Base-by-base conservation (phyloP, 2,113 vertebrate species). In the Fukomys damarensis region DNA sequence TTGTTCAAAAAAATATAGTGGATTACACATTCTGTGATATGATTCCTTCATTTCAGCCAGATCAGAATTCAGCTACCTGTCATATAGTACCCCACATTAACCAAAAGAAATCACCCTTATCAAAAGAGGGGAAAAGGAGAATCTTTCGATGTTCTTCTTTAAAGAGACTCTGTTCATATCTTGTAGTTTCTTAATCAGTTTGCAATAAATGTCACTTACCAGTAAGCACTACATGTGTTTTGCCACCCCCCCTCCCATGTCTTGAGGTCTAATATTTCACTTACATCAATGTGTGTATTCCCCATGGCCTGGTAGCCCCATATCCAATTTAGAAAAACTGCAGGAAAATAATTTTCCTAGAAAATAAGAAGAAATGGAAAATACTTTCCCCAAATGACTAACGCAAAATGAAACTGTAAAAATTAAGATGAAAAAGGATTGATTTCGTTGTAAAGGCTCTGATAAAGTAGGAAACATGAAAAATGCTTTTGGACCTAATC, bases 241-340 rank as follows among this genome's bases (percentile, higher is more conserved):
- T 65, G 14, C 54, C 56, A 72, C 20, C 17, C 65, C 63, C 19
- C 14, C 46, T 49, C 41, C 56, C 70, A 38, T 35, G 77, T 56
- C 83, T 65, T 61, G 28, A 20, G 54, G 56, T 77, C 72, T 89
- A 43, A 65, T 77, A 28, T n/a, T 86, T 86, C 79, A 79, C 66
- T 91, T 85, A 85, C 28, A 56, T 86, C 79, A 74, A 14, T 35
- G 19, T 77, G 52, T 85, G 12, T 35, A 8, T 35, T 86, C 70
- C 61, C 83, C 41, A 17, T 14, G 6, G 52, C 65, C 86, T 11
- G 10, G 26, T 38, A 77, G 20, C 43, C 35, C 38, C 66, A 92
- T 35, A 63, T 81, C 20, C 70, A 93, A 58, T 93, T 85, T 95
- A 89, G 65, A 93, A 41, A 94, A 95, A 76, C 38, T 56, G 38